These are phyloP conservation scores for Chelonus formosanus DNA, from an alignment of 2,888 invertebrate species.

Conservation along the genomic window DNA sequence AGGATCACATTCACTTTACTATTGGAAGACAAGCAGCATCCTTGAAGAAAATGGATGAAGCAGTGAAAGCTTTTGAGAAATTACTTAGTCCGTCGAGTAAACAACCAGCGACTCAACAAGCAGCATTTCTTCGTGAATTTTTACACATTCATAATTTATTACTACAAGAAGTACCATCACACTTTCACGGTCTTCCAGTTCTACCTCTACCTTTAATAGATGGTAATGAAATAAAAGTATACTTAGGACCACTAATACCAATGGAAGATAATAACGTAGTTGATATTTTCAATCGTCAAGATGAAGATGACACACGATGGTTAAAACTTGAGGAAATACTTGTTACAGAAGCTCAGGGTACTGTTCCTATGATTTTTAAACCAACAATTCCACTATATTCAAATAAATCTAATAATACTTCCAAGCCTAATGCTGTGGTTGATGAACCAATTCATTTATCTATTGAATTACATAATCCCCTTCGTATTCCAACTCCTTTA, in stretches of 20 bases:
- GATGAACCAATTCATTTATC: conserved; percentile 85
- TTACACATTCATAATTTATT: conserved; percentile 77
- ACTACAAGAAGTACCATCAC: conserved; percentile 53
- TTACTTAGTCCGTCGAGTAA: conserved; percentile 76
- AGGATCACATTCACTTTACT: conserved; percentile 95
- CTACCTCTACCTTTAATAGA: conserved; percentile 81
- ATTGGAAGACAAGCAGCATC: conserved; percentile 90
- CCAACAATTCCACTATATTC: conserved; percentile 81
- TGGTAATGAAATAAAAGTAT: conserved; percentile 74
- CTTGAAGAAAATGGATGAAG: conserved; percentile 76
- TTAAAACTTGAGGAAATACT: conserved; percentile 80
- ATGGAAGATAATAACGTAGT: conserved; percentile 63
- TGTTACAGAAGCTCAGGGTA: conserved; percentile 75
- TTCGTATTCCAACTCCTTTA: conserved; percentile 76
- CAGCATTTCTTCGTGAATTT: conserved; percentile 86
- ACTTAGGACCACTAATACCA: conserved; percentile 72
- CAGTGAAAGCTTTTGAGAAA: conserved; percentile 80
- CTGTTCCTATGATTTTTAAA: conserved; percentile 79
- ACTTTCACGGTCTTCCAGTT: conserved; percentile 67
- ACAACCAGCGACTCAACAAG: conserved; percentile 79
- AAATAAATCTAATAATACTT: conserved; percentile 71
- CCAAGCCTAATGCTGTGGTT: conserved; percentile 76
- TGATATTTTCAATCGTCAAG: conserved; percentile 58
- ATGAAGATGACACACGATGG: conserved; percentile 71
- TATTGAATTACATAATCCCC: conserved; percentile 78